Evolutionary conservation across 2,888 invertebrate species (phyloP).

Genomic region (Melieria omissa): DNA sequence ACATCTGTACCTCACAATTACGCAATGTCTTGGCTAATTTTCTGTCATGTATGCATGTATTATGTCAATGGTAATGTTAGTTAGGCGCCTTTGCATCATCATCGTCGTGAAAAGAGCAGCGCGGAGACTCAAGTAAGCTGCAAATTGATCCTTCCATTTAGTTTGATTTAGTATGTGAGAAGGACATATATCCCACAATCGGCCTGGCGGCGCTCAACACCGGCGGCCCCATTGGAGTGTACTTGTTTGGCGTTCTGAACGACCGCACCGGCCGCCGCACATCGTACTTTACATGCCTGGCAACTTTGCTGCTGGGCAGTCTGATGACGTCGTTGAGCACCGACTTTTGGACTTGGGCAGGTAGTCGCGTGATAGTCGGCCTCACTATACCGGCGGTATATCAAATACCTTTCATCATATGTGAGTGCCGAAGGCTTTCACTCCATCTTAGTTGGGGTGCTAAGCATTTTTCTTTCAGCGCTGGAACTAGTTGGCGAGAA

Average conservation of each 20-base stretch:
- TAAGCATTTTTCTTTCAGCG: slow-evolving; percentile 70
- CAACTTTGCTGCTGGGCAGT: slow-evolving; percentile 83
- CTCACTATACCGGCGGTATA: slow-evolving; percentile 92
- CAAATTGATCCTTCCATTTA: slow-evolving; percentile 60
- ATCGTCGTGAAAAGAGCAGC: too few relatives aligned
- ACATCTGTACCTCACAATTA: not conserved
- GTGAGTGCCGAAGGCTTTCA: slow-evolving; percentile 71
- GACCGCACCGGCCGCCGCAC: slow-evolving; percentile 88
- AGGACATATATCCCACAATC: slow-evolving; percentile 86
- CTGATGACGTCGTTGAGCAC: slow-evolving; percentile 81
- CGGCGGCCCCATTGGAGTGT: slow-evolving; percentile 91
- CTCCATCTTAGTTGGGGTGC: not conserved
- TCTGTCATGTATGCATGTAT: not conserved
- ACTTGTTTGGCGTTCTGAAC: slow-evolving; percentile 85
- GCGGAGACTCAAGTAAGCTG: not conserved
- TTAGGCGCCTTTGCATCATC: too few relatives aligned
- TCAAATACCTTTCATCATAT: slow-evolving; percentile 94
- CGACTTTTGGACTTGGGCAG: slow-evolving; percentile 85
- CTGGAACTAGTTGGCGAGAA: slow-evolving; percentile 91
- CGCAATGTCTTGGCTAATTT: not conserved
- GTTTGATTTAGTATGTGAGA: slow-evolving; percentile 91
- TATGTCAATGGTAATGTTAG: too few relatives aligned
- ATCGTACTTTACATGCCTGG: slow-evolving; percentile 87
- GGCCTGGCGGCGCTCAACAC: slow-evolving; percentile 87
- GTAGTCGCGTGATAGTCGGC: slow-evolving; percentile 85